Base-by-base conservation (phyloP, 2,797 vertebrate species). In the Gallinago solitaria region DNA sequence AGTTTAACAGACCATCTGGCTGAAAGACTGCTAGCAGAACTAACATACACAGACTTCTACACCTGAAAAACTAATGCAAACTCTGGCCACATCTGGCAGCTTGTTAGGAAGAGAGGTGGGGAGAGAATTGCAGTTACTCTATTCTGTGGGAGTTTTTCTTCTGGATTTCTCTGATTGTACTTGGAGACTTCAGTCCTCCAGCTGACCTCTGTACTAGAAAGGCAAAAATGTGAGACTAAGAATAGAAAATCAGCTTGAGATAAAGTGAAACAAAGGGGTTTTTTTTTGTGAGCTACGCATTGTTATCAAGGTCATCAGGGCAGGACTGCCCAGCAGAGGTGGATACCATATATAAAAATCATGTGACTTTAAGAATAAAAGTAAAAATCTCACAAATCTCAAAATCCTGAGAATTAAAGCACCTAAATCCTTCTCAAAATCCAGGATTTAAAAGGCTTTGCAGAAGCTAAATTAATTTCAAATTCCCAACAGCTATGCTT, bases 171-270 rank as follows among this genome's bases (percentile, higher is more conserved):
- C 51, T 76, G 6, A 69, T 48, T 91, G 39, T 61, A 86, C 45
- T 8, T 57, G 59, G 68, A 83, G 35, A 80, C 48, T 86, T 92
- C 45, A 76, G 75, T 30, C 64, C 57, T 94, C 37, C n/a, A 51
- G 35, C 35, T 93, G 78, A 92, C 93, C 90, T 85, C 86, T 71
- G 27, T 50, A 68, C 28, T 81, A 69, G n/a, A 90, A 91, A 87
- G 25, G 48, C 25, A 91, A 57, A 90, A 87, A 9, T 3, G 9
- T 32, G 27, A 86, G 32, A 35, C 6, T 35, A 61, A 85, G 48
- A 83, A 68, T 15, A 59, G 35, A 14, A 83, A 76, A 73, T 39
- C 2, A 56, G 21, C 35, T 59, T 83, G 56, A 91, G 68, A 82
- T 47, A 51, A 82, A 74, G 25, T 32, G 30, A 79, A 91, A 81